phyloP scores from a whole-genome alignment of 2,113 vertebrate species.

The Jaculus jaculus region DNA sequence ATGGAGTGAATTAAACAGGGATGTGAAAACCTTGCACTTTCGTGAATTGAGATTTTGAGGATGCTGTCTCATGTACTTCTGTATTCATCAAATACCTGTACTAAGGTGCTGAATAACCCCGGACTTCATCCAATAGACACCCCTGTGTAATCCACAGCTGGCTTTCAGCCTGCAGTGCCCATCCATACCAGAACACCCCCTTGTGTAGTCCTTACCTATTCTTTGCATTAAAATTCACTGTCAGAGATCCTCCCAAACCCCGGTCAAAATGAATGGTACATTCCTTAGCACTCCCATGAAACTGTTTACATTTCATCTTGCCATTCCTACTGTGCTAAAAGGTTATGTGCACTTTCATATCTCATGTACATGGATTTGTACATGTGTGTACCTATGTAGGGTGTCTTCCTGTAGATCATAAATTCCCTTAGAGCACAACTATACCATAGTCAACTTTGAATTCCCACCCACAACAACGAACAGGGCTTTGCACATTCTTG shows the following conservation, averaged over 20 bases:
- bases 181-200: neutral
- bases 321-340: neutral
- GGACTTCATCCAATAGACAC: neutral
- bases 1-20: too few species aligned
- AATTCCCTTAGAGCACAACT: neutral
- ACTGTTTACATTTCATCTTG: slow-evolving; percentile 1
- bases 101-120: neutral
- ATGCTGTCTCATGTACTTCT: neutral
- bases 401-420: neutral
- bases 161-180: neutral
- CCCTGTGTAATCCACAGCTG: too few species aligned
- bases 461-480: neutral
- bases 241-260: neutral
- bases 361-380: neutral
- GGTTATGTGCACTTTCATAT: neutral
- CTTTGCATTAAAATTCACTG: neutral
- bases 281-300: too few species aligned
- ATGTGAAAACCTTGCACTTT: too few species aligned
- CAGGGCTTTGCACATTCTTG: neutral
- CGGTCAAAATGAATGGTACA: neutral
- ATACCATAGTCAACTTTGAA: neutral
- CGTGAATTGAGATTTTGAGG: neutral
- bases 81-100: neutral
- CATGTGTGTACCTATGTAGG: neutral
- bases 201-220: neutral